Evolutionary conservation across 2,797 vertebrate species (phyloP), one percentile per base, ranked within the genome.

Genomic region (Vireo griseus): DNA sequence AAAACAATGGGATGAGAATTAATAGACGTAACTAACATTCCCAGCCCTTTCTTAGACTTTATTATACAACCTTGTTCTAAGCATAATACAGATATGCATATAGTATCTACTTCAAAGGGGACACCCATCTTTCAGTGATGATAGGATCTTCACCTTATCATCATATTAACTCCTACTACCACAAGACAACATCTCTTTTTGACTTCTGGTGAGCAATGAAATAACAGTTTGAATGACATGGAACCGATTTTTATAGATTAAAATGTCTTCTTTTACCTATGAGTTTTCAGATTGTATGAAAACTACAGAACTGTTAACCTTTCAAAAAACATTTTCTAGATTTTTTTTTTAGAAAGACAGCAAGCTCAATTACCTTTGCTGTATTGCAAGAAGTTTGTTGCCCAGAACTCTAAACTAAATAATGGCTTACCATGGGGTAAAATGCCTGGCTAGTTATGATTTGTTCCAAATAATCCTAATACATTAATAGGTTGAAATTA

Each of bases 401-500:
- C 22, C 37, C 20, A 66, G 24, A 88, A 55, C 8, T 47, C 29
- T 75, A 35, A 77, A 67, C 20, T n/a, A 45, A 40, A n/a, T 26
- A 22, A 39, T 20, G 57, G 5, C 3, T 78, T 67, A 39, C 20
- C 16, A 13, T 15, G 16, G 7, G n/a, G 21, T 69, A 37, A 74
- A 62, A 31, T 78, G 24, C 13, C 18, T 78, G 33, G 9, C 5
- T 74, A 62, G 26, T 73, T 69, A 66, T 35, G 19, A 3, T 59
- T 72, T 69, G 73, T 59, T 50, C 9, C 8, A 48, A 40, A 61
- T 20, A 39, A 31, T 67, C 28, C 8, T 44, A 75, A 63, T 29
- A 29, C 3, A 3, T 57, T 76, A 10, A 62, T 22, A 45, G 6
- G 1, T 7, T 39, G 33, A 73, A 52, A 72, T 63, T 0, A 33